Conservation (phyloP, 2,797 vertebrate species). For the Phyllotis vaccarum region DNA sequence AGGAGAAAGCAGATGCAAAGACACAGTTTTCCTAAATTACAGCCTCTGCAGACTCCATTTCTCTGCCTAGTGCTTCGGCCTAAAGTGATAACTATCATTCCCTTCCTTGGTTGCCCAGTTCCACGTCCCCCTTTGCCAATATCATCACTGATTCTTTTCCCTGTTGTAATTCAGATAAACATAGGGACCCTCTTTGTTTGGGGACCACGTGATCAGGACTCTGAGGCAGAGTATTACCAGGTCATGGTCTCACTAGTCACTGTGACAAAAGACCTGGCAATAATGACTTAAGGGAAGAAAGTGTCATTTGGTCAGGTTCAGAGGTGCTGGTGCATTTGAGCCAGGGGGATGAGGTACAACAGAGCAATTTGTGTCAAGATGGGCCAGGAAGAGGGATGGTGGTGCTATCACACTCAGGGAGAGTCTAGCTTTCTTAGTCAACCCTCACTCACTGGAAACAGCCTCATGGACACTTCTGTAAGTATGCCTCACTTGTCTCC, state of each 20-base stretch:
- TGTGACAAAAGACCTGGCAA: neutral
- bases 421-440: neutral
- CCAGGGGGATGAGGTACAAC: neutral
- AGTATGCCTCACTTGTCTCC: neutral
- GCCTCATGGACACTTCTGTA: neutral
- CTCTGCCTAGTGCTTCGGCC: neutral
- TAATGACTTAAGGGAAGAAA: neutral
- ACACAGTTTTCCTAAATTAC: constrained; percentile 2
- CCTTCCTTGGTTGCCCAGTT: neutral
- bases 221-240: neutral
- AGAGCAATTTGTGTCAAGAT: neutral
- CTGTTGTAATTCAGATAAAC: neutral
- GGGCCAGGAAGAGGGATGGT: neutral
- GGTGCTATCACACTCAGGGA: neutral
- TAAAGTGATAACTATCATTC: neutral
- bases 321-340: too few relatives aligned
- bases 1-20: constrained; percentile 12
- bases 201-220: neutral
- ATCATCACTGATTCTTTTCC: neutral
- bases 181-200: neutral
- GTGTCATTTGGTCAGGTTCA: neutral
- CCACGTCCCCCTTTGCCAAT: neutral
- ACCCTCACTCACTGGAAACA: neutral
- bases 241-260: neutral
- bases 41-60: neutral